phyloP scores from a whole-genome alignment of 1,140 invertebrate genomes.

The Drosophila nebulosa region DNA sequence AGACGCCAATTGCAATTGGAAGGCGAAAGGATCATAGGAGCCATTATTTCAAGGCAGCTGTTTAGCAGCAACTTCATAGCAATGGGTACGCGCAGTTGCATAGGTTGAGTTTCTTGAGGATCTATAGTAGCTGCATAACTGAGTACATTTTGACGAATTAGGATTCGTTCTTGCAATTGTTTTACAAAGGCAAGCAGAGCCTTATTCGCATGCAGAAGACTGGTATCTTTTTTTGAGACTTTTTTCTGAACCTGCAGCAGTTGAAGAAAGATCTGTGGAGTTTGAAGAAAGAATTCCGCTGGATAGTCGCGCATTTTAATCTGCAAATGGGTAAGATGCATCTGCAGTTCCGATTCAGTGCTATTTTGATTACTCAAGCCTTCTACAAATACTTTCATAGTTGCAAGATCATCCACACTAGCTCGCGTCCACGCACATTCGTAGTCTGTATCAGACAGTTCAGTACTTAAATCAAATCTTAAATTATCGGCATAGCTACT shows the following conservation, averaged over 20 bases:
- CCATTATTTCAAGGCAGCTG: constrained; percentile 13
- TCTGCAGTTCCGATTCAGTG: constrained; percentile 29
- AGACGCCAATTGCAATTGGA: constrained; percentile 35
- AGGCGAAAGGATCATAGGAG: background rate
- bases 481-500: background rate
- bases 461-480: background rate
- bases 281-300: constrained; percentile 64
- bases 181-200: constrained; percentile 15
- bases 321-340: constrained; percentile 37
- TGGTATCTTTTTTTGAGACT: background rate
- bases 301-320: constrained; percentile 70
- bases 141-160: constrained; percentile 5
- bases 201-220: constrained; percentile 23
- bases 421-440: constrained; percentile 57
- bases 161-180: constrained; percentile 32
- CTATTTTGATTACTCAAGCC: constrained; percentile 2
- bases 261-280: constrained; percentile 53
- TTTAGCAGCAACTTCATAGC: constrained; percentile 26
- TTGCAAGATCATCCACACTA: constrained; percentile 37
- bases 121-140: constrained; percentile 5
- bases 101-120: background rate
- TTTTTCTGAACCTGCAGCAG: constrained; percentile 49
- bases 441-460: constrained; percentile 22
- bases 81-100: constrained; percentile 31
- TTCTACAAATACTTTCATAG: constrained; percentile 48